Evolutionary conservation across 2,888 invertebrate genomes (phyloP), one percentile per base, ranked within the genome.

Genomic region (Nomada ruficornis): DNA sequence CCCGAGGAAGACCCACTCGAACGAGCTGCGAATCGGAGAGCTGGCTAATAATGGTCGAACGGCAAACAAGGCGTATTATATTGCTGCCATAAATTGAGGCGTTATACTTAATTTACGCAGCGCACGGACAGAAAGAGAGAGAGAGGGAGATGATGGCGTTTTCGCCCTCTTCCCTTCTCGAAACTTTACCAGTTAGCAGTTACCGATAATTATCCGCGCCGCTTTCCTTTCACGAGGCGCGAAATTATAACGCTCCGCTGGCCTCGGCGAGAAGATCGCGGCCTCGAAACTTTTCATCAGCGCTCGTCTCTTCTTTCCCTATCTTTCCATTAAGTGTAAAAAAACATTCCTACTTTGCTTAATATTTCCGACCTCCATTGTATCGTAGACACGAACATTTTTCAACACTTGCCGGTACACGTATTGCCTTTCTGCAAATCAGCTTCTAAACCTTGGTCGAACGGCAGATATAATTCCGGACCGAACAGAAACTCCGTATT

Each of bases 151-250:
- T 47, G 54, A 59, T 57, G 50, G 44, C 42, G 47, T 42, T 44
- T 55, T 82, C 80, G 69, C 81, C 76, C 47, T 47, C 47, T 68
- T 64, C 73, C 77, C 63, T 76, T 73, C 82, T 80, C 65, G 81
- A 85, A 91, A 90, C 90, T 91, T 91, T 88, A 85, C 88, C 89
- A 89, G 89, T 91, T 91, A 90, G 89, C 86, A 91, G 89, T 90
- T 90, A 88, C 88, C 91, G 89, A 90, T 91, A 91, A 91, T 90
- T 89, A 90, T 89, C 83, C 91, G 76, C 67, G 75, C 83, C 84
- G 74, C 54, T 84, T 84, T 88, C 83, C 86, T 86, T 86, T 83
- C 85, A 77, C 80, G 77, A 15, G 69, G 80, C 82, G 80, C 84
- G 84, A 81, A 84, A 87, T 87, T 81, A 86, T 80, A 80, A 85